Conservation (phyloP, 1,140 invertebrate species). For the Aricia agestis region DNA sequence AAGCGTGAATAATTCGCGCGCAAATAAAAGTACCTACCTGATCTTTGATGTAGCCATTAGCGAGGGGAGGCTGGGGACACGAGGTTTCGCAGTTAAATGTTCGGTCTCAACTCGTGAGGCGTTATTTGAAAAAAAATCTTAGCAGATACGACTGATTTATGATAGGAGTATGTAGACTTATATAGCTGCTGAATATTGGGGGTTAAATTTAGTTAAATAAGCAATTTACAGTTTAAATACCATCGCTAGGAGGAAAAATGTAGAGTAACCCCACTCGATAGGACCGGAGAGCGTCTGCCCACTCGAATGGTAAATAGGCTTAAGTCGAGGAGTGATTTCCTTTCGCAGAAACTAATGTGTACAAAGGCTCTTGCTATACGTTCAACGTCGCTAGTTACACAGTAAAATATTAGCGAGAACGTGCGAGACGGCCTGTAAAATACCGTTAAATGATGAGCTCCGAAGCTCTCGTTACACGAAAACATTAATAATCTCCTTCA, state of each 20-base stretch:
- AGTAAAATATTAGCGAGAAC: not conserved
- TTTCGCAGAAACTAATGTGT: not conserved
- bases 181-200: too few relatives aligned
- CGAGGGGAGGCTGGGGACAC: not conserved
- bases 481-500: slow-evolving; percentile 13
- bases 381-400: not conserved
- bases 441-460: not conserved
- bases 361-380: not conserved
- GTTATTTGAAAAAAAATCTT: too few relatives aligned
- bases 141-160: too few relatives aligned
- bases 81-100: too few relatives aligned
- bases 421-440: not conserved
- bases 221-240: not conserved
- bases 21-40: slow-evolving; percentile 3
- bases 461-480: not conserved
- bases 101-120: too few relatives aligned
- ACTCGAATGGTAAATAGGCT: slow-evolving; percentile 2
- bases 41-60: slow-evolving; percentile 5
- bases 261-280: not conserved
- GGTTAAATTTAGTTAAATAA: too few relatives aligned
- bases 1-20: not conserved
- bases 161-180: too few relatives aligned
- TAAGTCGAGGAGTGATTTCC: not conserved
- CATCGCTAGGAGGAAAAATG: too few relatives aligned
- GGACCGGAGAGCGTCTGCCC: not conserved